phyloP scores from a whole-genome alignment of 2,113 vertebrate species.

The Spilogale gracilis region DNA sequence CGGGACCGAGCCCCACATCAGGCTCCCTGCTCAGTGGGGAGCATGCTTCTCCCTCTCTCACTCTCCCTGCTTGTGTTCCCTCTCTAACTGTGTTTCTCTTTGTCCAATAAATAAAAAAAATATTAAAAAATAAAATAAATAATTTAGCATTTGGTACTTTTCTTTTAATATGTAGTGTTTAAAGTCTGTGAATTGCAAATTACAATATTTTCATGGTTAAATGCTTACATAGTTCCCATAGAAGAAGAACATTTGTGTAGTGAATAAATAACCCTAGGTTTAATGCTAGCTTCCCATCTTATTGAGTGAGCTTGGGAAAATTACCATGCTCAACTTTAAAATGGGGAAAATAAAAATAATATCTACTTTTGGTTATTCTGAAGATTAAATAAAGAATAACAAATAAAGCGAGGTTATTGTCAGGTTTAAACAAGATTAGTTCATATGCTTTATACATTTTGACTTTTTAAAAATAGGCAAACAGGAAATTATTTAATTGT shows the following conservation, averaged over 20 bases:
- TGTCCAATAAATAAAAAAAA: too few species aligned
- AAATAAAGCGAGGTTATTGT: neutral
- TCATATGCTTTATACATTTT: neutral
- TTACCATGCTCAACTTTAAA: neutral
- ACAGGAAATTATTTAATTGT: neutral
- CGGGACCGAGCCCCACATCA: too few species aligned
- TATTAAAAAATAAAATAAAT: neutral
- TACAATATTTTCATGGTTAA: neutral
- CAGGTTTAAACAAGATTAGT: neutral
- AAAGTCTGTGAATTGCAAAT: neutral
- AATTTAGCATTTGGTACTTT: neutral
- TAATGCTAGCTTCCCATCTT: neutral
- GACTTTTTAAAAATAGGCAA: neutral
- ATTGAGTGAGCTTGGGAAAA: neutral
- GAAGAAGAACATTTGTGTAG: neutral
- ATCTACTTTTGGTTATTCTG: neutral
- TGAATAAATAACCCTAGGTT: neutral
- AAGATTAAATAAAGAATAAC: neutral
- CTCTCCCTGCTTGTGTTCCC: too few species aligned
- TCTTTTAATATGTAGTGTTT: neutral
- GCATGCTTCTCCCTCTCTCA: too few species aligned
- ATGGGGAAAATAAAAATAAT: neutral
- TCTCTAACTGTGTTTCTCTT: too few species aligned
- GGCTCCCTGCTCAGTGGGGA: too few species aligned
- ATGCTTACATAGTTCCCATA: neutral